These are phyloP conservation scores for Neomicropteryx cornuta DNA, from an alignment of 1,140 invertebrate genomes.

Conservation along the genomic window DNA sequence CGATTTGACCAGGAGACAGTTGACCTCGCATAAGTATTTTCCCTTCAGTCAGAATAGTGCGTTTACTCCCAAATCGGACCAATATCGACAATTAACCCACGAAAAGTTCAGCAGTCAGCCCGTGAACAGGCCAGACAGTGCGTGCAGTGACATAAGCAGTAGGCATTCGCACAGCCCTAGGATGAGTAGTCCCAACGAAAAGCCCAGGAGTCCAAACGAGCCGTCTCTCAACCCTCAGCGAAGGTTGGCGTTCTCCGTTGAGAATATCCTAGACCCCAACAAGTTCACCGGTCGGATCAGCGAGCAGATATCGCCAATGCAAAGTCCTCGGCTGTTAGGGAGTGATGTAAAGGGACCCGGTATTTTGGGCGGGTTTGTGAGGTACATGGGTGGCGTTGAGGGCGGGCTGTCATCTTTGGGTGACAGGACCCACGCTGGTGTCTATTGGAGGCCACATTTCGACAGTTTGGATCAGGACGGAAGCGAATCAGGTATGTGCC, in stretches of 20 bases:
- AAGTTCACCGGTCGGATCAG: slow-evolving; percentile 64
- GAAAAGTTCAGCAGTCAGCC: slow-evolving; percentile 9
- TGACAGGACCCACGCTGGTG: slow-evolving; percentile 27
- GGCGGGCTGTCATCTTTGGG: too few relatives aligned
- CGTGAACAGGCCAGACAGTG: slow-evolving; percentile 27
- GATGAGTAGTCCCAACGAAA: slow-evolving; percentile 20
- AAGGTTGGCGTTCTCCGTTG: slow-evolving; percentile 74
- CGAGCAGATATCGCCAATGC: slow-evolving; percentile 8
- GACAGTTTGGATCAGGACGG: slow-evolving; percentile 37
- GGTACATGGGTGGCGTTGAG: too few relatives aligned
- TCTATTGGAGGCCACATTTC: slow-evolving; percentile 49
- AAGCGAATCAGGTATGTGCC: slow-evolving; percentile 43
- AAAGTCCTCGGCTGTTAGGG: slow-evolving; percentile 5
- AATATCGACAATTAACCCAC: slow-evolving; percentile 6
- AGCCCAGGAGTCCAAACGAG: slow-evolving; percentile 19
- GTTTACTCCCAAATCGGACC: slow-evolving; percentile 10
- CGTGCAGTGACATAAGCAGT: slow-evolving; percentile 34
- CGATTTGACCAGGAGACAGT: slow-evolving; percentile 27
- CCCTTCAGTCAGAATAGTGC: slow-evolving; percentile 13
- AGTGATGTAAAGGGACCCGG: slow-evolving; percentile 1
- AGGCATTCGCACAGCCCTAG: slow-evolving; percentile 25
- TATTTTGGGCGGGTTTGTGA: background rate
- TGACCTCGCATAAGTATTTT: slow-evolving; percentile 7
- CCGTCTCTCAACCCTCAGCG: slow-evolving; percentile 23
- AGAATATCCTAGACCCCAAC: slow-evolving; percentile 83